Percentiles rank a stretch among this genome's conserved stretches.
These are phyloP conservation scores for Oligia strigilis DNA, from an alignment of 2,888 invertebrate species.

Conservation along the genomic window DNA sequence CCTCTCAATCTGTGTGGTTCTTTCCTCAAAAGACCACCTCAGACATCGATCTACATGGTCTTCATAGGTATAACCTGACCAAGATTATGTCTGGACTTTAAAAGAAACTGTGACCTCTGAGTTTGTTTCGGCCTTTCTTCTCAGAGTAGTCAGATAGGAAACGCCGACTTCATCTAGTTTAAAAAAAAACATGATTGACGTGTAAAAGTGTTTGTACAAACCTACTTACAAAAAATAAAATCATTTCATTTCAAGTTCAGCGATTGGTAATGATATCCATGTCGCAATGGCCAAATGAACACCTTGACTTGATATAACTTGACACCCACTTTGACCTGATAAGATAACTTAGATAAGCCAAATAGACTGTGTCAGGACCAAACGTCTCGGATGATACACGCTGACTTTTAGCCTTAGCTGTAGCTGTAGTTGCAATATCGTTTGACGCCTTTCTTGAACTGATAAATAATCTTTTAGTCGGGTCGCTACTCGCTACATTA, in stretches of 20 bases:
- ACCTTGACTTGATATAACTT: slow-evolving; percentile 14
- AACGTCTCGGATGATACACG: background rate
- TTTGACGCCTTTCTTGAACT: slow-evolving; percentile 9
- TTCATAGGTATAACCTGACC: no score
- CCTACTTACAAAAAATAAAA: no score
- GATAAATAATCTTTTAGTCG: background rate
- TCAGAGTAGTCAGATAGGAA: no score
- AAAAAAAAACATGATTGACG: no score
- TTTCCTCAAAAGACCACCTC: no score
- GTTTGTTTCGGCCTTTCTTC: no score
- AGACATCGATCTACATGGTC: no score
- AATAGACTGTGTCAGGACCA: background rate
- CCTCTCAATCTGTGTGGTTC: no score
- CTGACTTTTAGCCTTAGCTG: slow-evolving; percentile 9
- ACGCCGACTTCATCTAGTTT: no score
- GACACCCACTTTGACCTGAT: slow-evolving; percentile 6
- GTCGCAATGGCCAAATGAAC: background rate
- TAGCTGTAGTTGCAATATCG: background rate
- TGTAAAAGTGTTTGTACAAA: no score
- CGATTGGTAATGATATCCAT: background rate
- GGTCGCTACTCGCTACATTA: background rate
- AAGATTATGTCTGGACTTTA: no score
- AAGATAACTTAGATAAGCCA: slow-evolving; percentile 21
- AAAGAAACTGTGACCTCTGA: no score
- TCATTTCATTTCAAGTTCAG: background rate